A percentile compares a stretch with the other conserved stretches of the same genome.
Conservation (phyloP, 2,888 invertebrate genomes). For the Sussaba pulchella region DNA sequence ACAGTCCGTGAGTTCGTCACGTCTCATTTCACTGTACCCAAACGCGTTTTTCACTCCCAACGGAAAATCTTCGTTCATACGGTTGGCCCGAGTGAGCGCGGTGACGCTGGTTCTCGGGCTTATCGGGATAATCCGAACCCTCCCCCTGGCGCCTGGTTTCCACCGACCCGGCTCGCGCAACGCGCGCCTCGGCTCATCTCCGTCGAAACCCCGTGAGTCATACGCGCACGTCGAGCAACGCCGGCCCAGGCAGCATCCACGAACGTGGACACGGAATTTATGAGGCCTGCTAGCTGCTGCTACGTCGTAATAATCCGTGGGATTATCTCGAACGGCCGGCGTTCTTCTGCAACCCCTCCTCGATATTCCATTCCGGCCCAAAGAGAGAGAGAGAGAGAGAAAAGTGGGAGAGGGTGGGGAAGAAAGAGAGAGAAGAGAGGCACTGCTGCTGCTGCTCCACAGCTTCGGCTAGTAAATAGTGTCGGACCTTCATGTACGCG, state of each 20-base stretch:
- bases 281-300: constrained; percentile 71
- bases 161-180: constrained; percentile 47
- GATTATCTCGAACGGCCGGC: constrained; percentile 75
- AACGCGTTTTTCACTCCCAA: constrained; percentile 71
- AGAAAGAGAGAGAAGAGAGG: constrained; percentile 53
- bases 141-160: constrained; percentile 21
- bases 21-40: constrained; percentile 72
- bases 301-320: constrained; percentile 76
- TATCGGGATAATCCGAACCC: constrained; percentile 71
- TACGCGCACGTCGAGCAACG: constrained; percentile 11
- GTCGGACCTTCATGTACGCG: constrained; percentile 47
- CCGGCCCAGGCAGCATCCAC: constrained; percentile 23
- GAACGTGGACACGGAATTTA: constrained; percentile 74
- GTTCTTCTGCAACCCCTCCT: constrained; percentile 50
- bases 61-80: constrained; percentile 58
- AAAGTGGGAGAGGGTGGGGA: too few relatives aligned
- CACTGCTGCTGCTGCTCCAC: constrained; percentile 35
- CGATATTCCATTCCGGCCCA: constrained; percentile 47
- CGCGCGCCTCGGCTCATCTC: constrained; percentile 40
- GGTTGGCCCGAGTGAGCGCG: constrained; percentile 43
- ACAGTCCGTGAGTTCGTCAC: constrained; percentile 55
- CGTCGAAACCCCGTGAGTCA: constrained; percentile 44
- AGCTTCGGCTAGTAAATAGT: constrained; percentile 58
- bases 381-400: constrained; percentile 47
- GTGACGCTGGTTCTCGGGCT: constrained; percentile 57